Evolutionary conservation across 2,888 invertebrate genomes (phyloP), one percentile per base, ranked within the genome.

Genomic region (Trichopoda pennipes): DNA sequence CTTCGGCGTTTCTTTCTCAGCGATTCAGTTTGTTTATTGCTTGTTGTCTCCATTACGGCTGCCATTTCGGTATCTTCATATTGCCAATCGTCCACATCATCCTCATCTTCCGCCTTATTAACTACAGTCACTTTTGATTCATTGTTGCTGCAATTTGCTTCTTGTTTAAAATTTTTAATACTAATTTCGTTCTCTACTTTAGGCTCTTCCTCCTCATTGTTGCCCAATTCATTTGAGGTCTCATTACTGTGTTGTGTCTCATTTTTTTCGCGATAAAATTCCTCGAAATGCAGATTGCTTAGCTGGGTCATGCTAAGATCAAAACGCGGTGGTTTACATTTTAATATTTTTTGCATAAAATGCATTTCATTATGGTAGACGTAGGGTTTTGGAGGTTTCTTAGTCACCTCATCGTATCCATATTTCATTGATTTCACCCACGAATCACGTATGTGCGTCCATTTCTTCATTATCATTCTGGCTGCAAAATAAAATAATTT

Each of bases 391-490:
- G 53, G 47, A 0, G 80, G 80, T n/a, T 47, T 8, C 3, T 68
- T 76, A 3, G 80, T 81, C 3, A 49, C 35, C 12, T 76, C 66
- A 49, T 81, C 72, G 49, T 72, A 76, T 0, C 80, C 80, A 9
- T 76, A 81, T 53, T 76, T 81, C 76, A 81, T 76, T 1, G 76
- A 76, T 56, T 81, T 81, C 2, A 81, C 70, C 80, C 80, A 81
- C 1, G 72, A 60, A 42, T 81, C 80, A 1, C 80, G 76, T 60
- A 81, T 81, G 32, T 81, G 80, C 3, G 76, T 72, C 80, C 80
- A 76, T 68, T 76, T 81, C 55, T 72, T 70, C 16, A 60, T 72
- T 21, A 81, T 66, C 53, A 76, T 49, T 17, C 51, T 66, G 1
- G 64, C 80, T 81, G 38, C 0, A 69, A 73, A 60, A 12, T 12